phyloP scores from a whole-genome alignment of 2,113 vertebrate genomes.

The Amblyornis subalaris region DNA sequence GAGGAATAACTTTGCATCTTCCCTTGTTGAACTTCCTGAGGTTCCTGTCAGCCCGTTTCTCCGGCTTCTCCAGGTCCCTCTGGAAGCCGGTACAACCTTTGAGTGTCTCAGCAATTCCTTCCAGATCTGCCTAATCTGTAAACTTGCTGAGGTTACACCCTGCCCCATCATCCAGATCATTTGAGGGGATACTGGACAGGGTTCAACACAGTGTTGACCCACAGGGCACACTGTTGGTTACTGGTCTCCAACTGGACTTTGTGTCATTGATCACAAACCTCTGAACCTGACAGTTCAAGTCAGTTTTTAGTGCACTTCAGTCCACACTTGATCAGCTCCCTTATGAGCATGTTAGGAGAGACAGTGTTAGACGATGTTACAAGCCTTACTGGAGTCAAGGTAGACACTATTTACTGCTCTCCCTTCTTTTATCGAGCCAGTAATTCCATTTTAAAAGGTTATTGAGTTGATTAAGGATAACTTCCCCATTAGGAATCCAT shows the following conservation, averaged over 20 bases:
- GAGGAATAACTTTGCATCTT: background rate
- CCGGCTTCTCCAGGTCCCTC: background rate
- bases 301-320: background rate
- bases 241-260: background rate
- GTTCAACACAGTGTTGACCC: background rate
- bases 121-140: background rate
- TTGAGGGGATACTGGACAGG: background rate
- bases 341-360: background rate
- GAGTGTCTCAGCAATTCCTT: background rate
- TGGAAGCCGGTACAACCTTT: background rate
- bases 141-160: background rate
- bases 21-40: background rate
- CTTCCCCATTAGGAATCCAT: background rate
- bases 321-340: background rate
- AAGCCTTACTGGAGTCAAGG: background rate
- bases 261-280: background rate
- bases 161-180: background rate
- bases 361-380: background rate
- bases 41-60: background rate
- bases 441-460: background rate
- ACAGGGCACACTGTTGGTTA: background rate
- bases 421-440: fast-evolving
- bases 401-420: background rate
- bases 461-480: background rate
- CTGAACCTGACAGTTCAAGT: background rate